Evolutionary conservation across 37 sponge, comb jelly and placozoan species (phyloP).

Genomic region (Spongilla lacustris): DNA sequence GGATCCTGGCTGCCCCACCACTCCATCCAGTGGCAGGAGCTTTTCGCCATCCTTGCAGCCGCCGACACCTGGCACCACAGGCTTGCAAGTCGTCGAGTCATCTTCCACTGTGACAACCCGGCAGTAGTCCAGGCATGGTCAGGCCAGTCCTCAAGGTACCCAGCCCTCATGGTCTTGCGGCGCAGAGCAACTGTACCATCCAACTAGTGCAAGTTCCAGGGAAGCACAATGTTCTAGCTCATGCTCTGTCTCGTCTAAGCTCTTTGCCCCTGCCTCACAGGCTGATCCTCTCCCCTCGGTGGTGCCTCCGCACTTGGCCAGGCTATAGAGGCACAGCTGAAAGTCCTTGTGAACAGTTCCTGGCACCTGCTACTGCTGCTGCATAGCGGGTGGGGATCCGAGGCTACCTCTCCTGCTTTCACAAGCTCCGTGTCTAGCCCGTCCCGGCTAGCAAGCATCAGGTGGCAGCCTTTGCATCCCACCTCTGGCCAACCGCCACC

Average conservation of each 20-base stretch:
- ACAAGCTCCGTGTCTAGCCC: constrained; percentile 2
- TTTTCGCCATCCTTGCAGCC: constrained; percentile 29
- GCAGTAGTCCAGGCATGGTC: constrained; percentile 27
- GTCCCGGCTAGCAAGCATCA: constrained; percentile 17
- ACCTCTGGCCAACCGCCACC: not conserved
- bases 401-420: constrained; percentile 10
- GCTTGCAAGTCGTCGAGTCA: not conserved
- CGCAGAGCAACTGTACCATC: constrained; percentile 15
- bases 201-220: constrained; percentile 16
- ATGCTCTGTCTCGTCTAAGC: constrained; percentile 32
- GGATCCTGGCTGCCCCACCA: too few relatives aligned
- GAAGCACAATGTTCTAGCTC: constrained; percentile 16
- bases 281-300: too few relatives aligned
- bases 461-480: constrained; percentile 10
- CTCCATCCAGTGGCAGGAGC: constrained; percentile 44
- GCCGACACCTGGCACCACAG: constrained; percentile 23
- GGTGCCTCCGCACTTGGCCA: constrained; percentile 4
- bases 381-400: constrained; percentile 23
- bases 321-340: too few relatives aligned
- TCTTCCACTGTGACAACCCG: constrained; percentile 44
- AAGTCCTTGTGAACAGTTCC: constrained; percentile 1
- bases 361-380: constrained; percentile 16
- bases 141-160: constrained; percentile 20
- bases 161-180: constrained; percentile 13
- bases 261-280: too few relatives aligned